These are phyloP conservation scores for Anas flavirostris DNA, from an alignment of 2,797 vertebrate species.

Conservation along the genomic window DNA sequence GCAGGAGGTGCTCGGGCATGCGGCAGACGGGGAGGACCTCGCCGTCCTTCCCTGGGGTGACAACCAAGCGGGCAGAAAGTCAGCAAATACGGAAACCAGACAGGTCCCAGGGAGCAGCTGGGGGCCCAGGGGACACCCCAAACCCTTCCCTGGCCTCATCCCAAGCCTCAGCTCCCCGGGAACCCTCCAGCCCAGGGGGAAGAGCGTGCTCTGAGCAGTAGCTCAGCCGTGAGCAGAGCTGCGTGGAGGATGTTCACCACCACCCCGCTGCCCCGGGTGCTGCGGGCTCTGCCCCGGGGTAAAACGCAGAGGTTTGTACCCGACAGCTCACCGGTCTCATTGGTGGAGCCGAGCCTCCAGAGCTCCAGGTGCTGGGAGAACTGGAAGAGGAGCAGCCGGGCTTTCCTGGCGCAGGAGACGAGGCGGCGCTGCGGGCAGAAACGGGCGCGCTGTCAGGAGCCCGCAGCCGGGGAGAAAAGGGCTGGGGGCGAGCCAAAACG, in stretches of 20 bases:
- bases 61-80: rapidly evolving
- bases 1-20: constrained; percentile 90
- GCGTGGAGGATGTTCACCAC: background rate
- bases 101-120: rapidly evolving
- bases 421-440: constrained; percentile 79
- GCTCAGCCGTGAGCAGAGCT: background rate
- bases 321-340: constrained; percentile 80
- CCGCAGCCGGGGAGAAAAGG: background rate
- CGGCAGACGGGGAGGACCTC: constrained; percentile 84
- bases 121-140: background rate
- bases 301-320: background rate
- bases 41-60: constrained; percentile 82
- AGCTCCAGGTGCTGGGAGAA: constrained; percentile 90
- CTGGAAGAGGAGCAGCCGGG: constrained; percentile 92
- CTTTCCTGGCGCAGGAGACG: constrained; percentile 88
- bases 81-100: rapidly evolving
- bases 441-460: background rate
- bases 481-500: background rate
- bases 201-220: background rate
- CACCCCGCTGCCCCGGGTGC: background rate
- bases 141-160: background rate
- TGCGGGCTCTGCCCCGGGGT: rapidly evolving
- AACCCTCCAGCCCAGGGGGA: background rate
- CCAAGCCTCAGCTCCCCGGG: background rate
- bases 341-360: constrained; percentile 90